Base-by-base conservation (phyloP, 2,888 invertebrate species). In the Eurytoma californica region DNA sequence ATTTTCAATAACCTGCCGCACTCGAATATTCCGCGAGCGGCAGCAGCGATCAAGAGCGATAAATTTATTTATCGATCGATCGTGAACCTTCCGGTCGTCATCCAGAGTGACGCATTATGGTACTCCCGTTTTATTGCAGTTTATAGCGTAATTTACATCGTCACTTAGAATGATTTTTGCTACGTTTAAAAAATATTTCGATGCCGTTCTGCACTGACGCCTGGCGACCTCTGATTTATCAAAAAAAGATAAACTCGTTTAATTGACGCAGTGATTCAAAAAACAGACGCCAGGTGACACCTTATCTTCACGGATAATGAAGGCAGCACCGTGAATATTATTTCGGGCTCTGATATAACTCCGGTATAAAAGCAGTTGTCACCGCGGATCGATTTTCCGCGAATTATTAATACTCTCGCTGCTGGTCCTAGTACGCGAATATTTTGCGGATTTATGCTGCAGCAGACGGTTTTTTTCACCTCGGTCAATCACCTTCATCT, bases 281-380 rank as follows among this genome's bases (percentile, higher is more conserved):
- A 55, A 63, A 14, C 20, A 63, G 63, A 76, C 63, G 55, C 76
- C 69, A 77, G 77, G 77, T 77, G 72, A 72, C 58, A 77, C 66
- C 58, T 60, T 65, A 55, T 68, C 60, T 51, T 58, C 30, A 18
- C 39, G 39, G 39, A 9, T 7, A 39, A 39, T 39, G 39, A 7
- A 39, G 7, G 9, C 9, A 39, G 9, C 39, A 9, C 39, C 9
- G 7, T 9, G 39, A 39, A 39, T 39, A 39, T 39, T 5, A 39
- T 7, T 39, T 39, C 39, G 39, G 9, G 9, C 9, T 39, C 9
- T 39, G 24, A 24, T 24, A 39, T 39, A 39, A 9, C 7, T 39
- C 39, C 9, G 39, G 39, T 9, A 7, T 24, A 7, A 39, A 39
- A 39, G 39, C 39, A 39, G 9, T 7, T 39, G 39, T 9, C 39